These are phyloP conservation scores for Aporophyla lueneburgensis DNA, from an alignment of 2,888 invertebrate species.

Conservation along the genomic window DNA sequence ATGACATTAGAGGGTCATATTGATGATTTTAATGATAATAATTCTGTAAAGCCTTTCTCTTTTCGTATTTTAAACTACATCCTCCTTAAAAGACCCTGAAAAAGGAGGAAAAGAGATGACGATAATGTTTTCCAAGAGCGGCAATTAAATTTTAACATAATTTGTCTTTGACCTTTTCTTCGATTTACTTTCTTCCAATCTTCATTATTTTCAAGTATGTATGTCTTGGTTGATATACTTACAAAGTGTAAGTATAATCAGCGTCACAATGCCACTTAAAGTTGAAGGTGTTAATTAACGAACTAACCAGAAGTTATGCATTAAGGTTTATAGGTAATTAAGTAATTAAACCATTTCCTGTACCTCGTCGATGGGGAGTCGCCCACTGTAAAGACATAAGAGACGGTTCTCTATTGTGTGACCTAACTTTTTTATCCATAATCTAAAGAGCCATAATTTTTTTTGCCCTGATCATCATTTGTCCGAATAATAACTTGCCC, in stretches of 20 bases:
- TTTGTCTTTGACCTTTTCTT: slow-evolving; percentile 50
- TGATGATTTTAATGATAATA: no score
- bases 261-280: slow-evolving; percentile 43
- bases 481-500: no score
- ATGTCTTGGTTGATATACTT: slow-evolving; percentile 12
- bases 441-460: no score
- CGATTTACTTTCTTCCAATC: slow-evolving; percentile 33
- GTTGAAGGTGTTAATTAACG: slow-evolving; percentile 55
- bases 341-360: slow-evolving; percentile 46
- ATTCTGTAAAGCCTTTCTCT: no score
- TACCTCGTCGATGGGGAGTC: slow-evolving; percentile 1
- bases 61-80: no score
- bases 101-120: neutral
- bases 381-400: neutral
- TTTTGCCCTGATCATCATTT: no score
- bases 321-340: slow-evolving; percentile 39
- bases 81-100: neutral
- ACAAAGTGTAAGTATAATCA: slow-evolving; percentile 16
- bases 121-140: neutral
- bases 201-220: slow-evolving; percentile 8
- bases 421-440: no score
- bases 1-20: no score
- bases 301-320: slow-evolving; percentile 41
- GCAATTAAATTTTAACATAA: neutral
- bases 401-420: no score